These are phyloP conservation scores for Eulithis testata DNA, from an alignment of 2,888 invertebrate species.

Conservation along the genomic window DNA sequence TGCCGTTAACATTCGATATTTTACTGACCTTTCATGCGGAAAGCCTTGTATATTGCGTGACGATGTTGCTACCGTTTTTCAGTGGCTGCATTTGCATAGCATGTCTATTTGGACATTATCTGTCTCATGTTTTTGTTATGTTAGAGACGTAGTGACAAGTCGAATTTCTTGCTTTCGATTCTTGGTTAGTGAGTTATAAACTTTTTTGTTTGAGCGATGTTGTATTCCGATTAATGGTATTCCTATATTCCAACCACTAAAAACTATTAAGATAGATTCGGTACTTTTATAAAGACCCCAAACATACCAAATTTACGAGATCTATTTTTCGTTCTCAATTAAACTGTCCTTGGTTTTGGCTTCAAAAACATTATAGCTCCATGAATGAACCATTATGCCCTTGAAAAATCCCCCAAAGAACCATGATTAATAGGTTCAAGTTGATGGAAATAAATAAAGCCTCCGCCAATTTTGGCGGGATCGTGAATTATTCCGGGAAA, in stretches of 20 bases:
- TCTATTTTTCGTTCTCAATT: background rate
- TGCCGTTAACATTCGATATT: slow-evolving; percentile 53
- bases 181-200: background rate
- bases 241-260: too few relatives aligned
- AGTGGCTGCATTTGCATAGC: slow-evolving; percentile 31
- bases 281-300: background rate
- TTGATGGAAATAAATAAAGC: slow-evolving; percentile 36
- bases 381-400: slow-evolving; percentile 28
- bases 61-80: slow-evolving; percentile 28
- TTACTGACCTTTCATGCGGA: slow-evolving; percentile 38
- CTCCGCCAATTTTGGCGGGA: slow-evolving; percentile 30
- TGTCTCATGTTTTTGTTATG: slow-evolving; percentile 20
- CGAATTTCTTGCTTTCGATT: slow-evolving; percentile 6
- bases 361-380: slow-evolving; percentile 20
- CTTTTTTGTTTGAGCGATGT: slow-evolving; percentile 6
- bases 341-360: slow-evolving; percentile 5
- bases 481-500: slow-evolving; percentile 34
- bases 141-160: slow-evolving; percentile 17
- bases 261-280: too few relatives aligned
- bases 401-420: slow-evolving; percentile 26
- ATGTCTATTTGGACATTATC: slow-evolving; percentile 33
- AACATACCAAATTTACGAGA: too few relatives aligned
- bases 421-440: slow-evolving; percentile 36
- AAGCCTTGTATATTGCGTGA: slow-evolving; percentile 37
- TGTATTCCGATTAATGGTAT: background rate